These are phyloP conservation scores for Microdon myrmicae DNA, from an alignment of 2,888 invertebrate species.

Conservation along the genomic window DNA sequence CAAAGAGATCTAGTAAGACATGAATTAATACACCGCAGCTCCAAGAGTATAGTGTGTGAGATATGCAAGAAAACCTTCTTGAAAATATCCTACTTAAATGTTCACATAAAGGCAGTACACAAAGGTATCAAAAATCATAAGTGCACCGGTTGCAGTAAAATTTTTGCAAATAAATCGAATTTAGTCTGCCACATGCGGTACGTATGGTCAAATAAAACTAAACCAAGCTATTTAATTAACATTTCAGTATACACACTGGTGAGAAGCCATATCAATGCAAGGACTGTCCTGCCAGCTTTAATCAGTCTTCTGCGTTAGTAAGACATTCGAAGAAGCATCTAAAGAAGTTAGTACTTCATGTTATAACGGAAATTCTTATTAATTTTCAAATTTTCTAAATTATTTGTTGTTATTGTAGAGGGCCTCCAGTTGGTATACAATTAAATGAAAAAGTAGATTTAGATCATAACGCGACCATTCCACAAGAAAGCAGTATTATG, in stretches of 20 bases:
- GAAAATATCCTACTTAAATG: conserved; percentile 55
- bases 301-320: conserved; percentile 57
- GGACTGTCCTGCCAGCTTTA: conserved; percentile 56
- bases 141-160: conserved; percentile 56
- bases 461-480: conserved; percentile 27
- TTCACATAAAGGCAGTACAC: conserved; percentile 56
- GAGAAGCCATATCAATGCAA: conserved; percentile 57
- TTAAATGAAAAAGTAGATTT: conserved; percentile 43
- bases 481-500: conserved; percentile 44
- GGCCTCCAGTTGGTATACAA: conserved; percentile 39
- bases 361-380: no score
- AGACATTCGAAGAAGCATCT: conserved; percentile 57
- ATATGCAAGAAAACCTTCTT: conserved; percentile 56
- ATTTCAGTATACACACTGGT: conserved; percentile 56
- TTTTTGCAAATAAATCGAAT: conserved; percentile 57
- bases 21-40: conserved; percentile 53
- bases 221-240: no score
- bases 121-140: conserved; percentile 55
- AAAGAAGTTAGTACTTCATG: conserved; percentile 25
- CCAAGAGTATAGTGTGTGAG: conserved; percentile 54
- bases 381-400: neutral
- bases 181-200: conserved; percentile 57
- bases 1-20: conserved; percentile 56
- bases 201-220: neutral
- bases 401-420: conserved; percentile 10